Base-by-base conservation (phyloP, 2,113 vertebrate species). In the Empidonax alnorum region DNA sequence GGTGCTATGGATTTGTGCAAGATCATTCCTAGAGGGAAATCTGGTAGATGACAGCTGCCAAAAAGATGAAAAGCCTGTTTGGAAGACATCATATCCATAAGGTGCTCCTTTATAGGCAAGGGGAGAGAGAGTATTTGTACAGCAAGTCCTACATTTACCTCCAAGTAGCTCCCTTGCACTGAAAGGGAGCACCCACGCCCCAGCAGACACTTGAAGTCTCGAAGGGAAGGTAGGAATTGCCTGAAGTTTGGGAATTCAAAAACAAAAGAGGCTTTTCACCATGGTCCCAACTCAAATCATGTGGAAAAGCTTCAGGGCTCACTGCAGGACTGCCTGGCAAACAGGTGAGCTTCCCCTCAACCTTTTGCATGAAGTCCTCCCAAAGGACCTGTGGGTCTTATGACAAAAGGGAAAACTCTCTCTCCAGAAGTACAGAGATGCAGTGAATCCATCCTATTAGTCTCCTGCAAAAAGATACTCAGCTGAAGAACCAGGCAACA, bases 21-120 rank as follows among this genome's bases (percentile, higher is more conserved):
- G 59, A 90, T 44, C 44, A 5, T 93, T 96, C 89, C 93, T 95
- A 92, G 89, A 94, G 93, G 47, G 61, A 96, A 94, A 95, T 93
- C 86, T 96, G 89, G 56, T 67, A 78, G 76, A 39, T 6, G 24
- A 55, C 1, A 0, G 4, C 75, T 95, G 96, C 85, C 94, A 97
- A 90, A 88, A 83, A 90, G 63, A 90, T 50, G 82, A 90, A 94
- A 93, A 80, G n/a, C 39, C 42, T 58, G 24, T 31, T 90, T 85
- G 79, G 83, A 93, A 91, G 82, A 69, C 53, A 76, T 39, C 13
- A 9, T 31, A 50, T 65, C 62, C 85, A 18, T 49, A 80, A 84
- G 17, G 18, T 35, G 30, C 27, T 44, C 73, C 59, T 89, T 75
- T 49, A 59, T 1, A 81, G 61, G 39, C 42, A 92, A 81, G 12